Evolutionary conservation across 2,888 invertebrate genomes (phyloP).

Genomic region (Dascillus cervinus): DNA sequence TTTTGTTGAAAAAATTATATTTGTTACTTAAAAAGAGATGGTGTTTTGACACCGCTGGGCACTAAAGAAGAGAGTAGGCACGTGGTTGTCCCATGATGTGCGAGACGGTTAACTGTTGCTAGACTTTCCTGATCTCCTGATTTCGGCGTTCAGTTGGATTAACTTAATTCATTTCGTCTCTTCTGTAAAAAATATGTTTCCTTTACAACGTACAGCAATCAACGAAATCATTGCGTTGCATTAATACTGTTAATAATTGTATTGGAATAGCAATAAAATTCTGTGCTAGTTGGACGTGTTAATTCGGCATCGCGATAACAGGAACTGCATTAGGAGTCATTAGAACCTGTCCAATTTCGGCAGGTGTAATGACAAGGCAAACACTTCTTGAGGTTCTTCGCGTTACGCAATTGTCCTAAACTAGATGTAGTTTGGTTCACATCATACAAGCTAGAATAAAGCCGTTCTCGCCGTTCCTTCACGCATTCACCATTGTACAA

Average conservation of each 20-base stretch:
- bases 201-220: too few relatives aligned
- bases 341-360: slow-evolving; percentile 58
- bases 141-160: too few relatives aligned
- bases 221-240: slow-evolving; percentile 31
- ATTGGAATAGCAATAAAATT: slow-evolving; percentile 37
- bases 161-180: too few relatives aligned
- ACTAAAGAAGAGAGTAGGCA: too few relatives aligned
- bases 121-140: too few relatives aligned
- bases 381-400: slow-evolving; percentile 38
- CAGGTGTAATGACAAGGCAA: slow-evolving; percentile 70
- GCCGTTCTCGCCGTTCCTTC: slow-evolving; percentile 44
- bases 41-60: too few relatives aligned
- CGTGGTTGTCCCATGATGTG: too few relatives aligned
- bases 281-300: slow-evolving; percentile 36
- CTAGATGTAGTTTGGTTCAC: slow-evolving; percentile 7
- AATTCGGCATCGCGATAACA: slow-evolving; percentile 61
- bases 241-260: slow-evolving; percentile 17
- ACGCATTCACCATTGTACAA: slow-evolving; percentile 55
- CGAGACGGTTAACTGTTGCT: too few relatives aligned
- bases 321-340: slow-evolving; percentile 58
- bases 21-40: too few relatives aligned
- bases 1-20: too few relatives aligned
- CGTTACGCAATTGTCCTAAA: slow-evolving; percentile 19
- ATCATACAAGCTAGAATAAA: slow-evolving; percentile 28
- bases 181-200: too few relatives aligned